These are phyloP conservation scores for Papilio gigon DNA, from an alignment of 2,888 invertebrate genomes.

Conservation along the genomic window DNA sequence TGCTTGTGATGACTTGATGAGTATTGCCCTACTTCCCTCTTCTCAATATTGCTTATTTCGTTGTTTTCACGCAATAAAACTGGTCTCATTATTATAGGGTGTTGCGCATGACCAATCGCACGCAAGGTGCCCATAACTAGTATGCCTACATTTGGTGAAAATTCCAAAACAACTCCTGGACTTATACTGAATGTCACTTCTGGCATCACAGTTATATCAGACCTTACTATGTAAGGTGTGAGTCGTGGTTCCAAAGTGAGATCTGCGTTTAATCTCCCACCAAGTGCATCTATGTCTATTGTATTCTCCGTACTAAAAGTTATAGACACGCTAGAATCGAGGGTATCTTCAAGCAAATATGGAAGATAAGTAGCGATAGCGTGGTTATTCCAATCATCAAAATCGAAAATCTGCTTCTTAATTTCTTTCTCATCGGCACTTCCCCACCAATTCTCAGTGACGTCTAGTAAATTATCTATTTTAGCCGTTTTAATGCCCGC, in stretches of 20 bases:
- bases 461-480: slow-evolving; percentile 92
- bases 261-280: slow-evolving; percentile 88
- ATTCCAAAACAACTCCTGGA: slow-evolving; percentile 95
- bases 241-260: slow-evolving; percentile 84
- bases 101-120: slow-evolving; percentile 89
- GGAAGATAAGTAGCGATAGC: slow-evolving; percentile 96
- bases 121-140: slow-evolving; percentile 94
- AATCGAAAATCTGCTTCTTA: slow-evolving; percentile 94
- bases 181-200: slow-evolving; percentile 92
- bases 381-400: slow-evolving; percentile 99
- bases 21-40: slow-evolving; percentile 69
- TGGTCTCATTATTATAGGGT: slow-evolving; percentile 91
- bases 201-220: slow-evolving; percentile 99
- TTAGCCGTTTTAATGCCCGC: slow-evolving; percentile 96
- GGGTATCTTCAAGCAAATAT: slow-evolving; percentile 89
- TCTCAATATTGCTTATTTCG: slow-evolving; percentile 67
- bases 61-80: slow-evolving; percentile 62
- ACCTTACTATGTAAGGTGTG: slow-evolving; percentile 89
- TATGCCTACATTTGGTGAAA: slow-evolving; percentile 97
- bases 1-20: slow-evolving; percentile 63
- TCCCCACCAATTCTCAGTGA: slow-evolving; percentile 98
- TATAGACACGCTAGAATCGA: slow-evolving; percentile 89
- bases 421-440: slow-evolving; percentile 88
- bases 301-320: slow-evolving; percentile 82
- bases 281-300: slow-evolving; percentile 86